Conservation (phyloP, 2,888 invertebrate species). For the Atherix ibis region DNA sequence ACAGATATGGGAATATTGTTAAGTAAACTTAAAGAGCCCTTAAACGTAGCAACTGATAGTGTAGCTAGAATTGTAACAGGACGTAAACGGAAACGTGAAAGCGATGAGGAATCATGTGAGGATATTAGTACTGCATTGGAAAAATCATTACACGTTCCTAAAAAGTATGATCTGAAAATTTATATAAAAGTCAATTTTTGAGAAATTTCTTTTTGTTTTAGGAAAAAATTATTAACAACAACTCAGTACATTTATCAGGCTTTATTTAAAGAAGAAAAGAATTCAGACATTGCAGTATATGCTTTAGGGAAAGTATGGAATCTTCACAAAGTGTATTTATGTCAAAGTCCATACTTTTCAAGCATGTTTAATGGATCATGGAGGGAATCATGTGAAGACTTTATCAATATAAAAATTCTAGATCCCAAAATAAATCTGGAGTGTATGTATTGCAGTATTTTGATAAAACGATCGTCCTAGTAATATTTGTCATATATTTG, state of each 20-base stretch:
- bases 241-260: slow-evolving; percentile 65
- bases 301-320: slow-evolving; percentile 57
- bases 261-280: slow-evolving; percentile 56
- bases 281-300: slow-evolving; percentile 55
- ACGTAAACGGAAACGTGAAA: slow-evolving; percentile 40
- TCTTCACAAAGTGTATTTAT: slow-evolving; percentile 62
- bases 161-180: slow-evolving; percentile 34
- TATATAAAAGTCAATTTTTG: not conserved
- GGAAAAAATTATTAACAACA: slow-evolving; percentile 51
- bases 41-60: slow-evolving; percentile 29
- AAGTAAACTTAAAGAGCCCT: slow-evolving; percentile 24
- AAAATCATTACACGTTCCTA: slow-evolving; percentile 43
- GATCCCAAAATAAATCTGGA: slow-evolving; percentile 54
- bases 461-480: slow-evolving; percentile 8
- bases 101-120: slow-evolving; percentile 26
- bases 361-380: slow-evolving; percentile 70
- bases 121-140: slow-evolving; percentile 37
- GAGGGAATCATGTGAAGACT: slow-evolving; percentile 50
- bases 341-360: slow-evolving; percentile 64
- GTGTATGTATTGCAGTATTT: slow-evolving; percentile 34
- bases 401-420: slow-evolving; percentile 49
- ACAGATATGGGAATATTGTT: slow-evolving; percentile 33
- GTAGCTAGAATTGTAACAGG: slow-evolving; percentile 34
- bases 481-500: not conserved
- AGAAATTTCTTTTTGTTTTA: slow-evolving; percentile 11